These are phyloP conservation scores for Crocidura indochinensis DNA, from an alignment of 2,797 vertebrate species.

Conservation along the genomic window DNA sequence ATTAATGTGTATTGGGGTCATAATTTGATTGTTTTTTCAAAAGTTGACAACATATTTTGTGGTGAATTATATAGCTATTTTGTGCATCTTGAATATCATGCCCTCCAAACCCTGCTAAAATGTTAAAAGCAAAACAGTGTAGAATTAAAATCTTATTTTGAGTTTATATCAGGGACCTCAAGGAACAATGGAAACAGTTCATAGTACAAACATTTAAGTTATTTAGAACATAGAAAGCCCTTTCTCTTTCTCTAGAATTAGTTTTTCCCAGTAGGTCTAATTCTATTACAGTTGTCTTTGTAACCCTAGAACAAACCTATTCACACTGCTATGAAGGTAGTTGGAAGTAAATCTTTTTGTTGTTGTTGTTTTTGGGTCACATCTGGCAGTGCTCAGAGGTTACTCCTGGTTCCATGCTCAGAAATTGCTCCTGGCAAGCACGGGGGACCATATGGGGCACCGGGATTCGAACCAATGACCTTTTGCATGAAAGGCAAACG, in stretches of 20 bases:
- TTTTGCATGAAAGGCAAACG: too few species aligned
- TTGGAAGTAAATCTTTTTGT: not conserved
- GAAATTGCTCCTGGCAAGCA: too few species aligned
- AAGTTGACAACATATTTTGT: conserved; percentile 10
- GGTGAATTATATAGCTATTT: not conserved
- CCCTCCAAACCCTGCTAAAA: not conserved
- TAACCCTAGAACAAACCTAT: conserved; percentile 14
- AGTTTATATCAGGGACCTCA: not conserved
- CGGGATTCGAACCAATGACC: too few species aligned
- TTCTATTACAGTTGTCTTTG: not conserved
- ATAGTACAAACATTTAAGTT: not conserved
- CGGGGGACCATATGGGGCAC: too few species aligned
- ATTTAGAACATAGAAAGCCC: not conserved
- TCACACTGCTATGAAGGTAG: not conserved
- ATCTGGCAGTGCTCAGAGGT: too few species aligned
- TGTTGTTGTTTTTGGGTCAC: too few species aligned
- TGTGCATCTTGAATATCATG: not conserved
- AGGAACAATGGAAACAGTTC: not conserved
- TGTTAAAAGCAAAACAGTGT: not conserved
- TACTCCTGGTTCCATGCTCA: too few species aligned
- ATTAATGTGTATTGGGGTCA: not conserved
- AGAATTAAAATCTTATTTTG: not conserved
- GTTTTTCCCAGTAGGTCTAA: conserved; percentile 13
- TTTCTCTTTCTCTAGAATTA: conserved; percentile 14
- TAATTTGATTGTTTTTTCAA: not conserved